Conservation (phyloP, 64 coral and sea anemone genomes). For the Stichodactyla helianthus region DNA sequence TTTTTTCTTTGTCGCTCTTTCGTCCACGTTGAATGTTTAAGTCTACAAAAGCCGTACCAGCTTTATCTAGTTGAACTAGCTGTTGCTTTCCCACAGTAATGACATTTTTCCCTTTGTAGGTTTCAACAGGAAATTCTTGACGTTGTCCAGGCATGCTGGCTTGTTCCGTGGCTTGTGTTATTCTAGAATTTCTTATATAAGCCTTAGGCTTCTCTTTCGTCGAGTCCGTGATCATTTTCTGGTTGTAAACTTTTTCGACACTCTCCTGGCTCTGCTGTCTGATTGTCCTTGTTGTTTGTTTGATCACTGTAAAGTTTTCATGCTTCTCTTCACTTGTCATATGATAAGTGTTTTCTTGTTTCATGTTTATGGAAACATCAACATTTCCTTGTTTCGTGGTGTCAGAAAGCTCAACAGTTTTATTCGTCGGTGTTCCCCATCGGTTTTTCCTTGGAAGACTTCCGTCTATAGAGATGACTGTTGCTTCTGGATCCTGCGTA, state of each 20-base stretch:
- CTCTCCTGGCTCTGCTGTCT: neutral
- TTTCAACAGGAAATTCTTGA: neutral
- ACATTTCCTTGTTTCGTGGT: neutral
- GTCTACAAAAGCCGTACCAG: conserved; percentile 6
- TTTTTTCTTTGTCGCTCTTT: neutral
- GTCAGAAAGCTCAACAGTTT: neutral
- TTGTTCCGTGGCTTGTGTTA: neutral
- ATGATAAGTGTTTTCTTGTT: neutral
- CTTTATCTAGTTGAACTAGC: neutral
- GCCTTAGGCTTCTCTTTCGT: conserved; percentile 6
- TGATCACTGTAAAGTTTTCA: neutral
- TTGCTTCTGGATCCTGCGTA: neutral
- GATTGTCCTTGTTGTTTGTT: neutral
- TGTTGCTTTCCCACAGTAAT: conserved; percentile 1
- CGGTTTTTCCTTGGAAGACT: neutral
- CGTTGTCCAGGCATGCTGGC: neutral
- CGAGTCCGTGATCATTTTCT: neutral
- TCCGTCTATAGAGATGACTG: neutral
- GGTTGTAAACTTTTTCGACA: neutral
- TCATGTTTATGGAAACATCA: neutral
- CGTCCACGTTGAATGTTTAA: neutral
- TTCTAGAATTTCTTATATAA: neutral
- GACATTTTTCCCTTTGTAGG: neutral
- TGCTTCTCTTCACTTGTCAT: neutral
- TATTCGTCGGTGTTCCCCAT: neutral